Evolutionary conservation across 2,797 vertebrate species (phyloP).

Genomic region (Thalassophryne amazonica): DNA sequence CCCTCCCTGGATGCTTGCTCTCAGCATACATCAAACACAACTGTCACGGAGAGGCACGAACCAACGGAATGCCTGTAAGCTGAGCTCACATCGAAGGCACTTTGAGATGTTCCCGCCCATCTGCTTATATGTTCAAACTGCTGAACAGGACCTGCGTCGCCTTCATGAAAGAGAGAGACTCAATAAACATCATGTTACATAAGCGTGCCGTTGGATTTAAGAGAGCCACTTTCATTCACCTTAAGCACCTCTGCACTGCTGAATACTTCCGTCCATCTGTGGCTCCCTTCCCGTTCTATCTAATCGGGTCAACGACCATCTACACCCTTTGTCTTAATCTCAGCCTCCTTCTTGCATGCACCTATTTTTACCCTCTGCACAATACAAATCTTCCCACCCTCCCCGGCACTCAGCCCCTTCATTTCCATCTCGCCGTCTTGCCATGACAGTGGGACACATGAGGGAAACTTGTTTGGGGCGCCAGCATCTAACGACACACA

Average conservation of each 20-base stretch:
- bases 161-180: constrained; percentile 30
- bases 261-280: constrained; percentile 69
- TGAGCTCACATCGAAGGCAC: constrained; percentile 33
- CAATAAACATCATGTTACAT: constrained; percentile 24
- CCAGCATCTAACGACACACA: constrained; percentile 67
- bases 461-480: constrained; percentile 71
- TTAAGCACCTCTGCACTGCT: constrained; percentile 44
- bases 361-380: constrained; percentile 18
- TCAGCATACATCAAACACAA: constrained; percentile 68
- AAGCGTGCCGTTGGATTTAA: constrained; percentile 29
- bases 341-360: background rate
- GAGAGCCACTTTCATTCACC: constrained; percentile 56
- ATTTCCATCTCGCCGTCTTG: constrained; percentile 34
- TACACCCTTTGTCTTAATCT: background rate
- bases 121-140: constrained; percentile 32
- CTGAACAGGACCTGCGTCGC: too few species aligned
- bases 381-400: constrained; percentile 31
- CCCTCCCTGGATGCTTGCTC: constrained; percentile 39
- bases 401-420: constrained; percentile 24
- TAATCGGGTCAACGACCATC: constrained; percentile 3
- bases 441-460: constrained; percentile 71
- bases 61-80: constrained; percentile 36
- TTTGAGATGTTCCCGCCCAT: constrained; percentile 41
- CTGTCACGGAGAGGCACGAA: constrained; percentile 19
- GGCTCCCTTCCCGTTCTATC: constrained; percentile 54